These are phyloP conservation scores for Allophyes oxyacanthae DNA, from an alignment of 2,888 invertebrate species.

Conservation along the genomic window DNA sequence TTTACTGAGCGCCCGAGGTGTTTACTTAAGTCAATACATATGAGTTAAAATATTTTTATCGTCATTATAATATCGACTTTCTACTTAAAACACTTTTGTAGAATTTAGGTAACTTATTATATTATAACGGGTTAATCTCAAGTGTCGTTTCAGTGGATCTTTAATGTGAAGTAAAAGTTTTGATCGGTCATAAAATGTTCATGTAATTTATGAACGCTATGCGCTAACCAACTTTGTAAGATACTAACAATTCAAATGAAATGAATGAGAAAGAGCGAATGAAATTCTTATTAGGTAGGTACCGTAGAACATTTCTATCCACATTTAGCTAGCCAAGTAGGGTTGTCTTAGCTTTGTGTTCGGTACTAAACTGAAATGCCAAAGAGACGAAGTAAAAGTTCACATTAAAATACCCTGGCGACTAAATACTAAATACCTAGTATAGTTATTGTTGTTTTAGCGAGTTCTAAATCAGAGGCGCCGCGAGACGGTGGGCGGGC, in stretches of 20 bases:
- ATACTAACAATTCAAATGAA: slow-evolving; percentile 28
- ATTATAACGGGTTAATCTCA: slow-evolving; percentile 19
- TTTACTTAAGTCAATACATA: slow-evolving; percentile 34
- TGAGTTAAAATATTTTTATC: slow-evolving; percentile 23
- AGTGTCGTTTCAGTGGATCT: slow-evolving; percentile 14
- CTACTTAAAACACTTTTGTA: slow-evolving; percentile 26
- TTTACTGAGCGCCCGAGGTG: slow-evolving; percentile 29
- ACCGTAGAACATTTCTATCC: slow-evolving; percentile 19
- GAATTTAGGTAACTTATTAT: slow-evolving; percentile 22
- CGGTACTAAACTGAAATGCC: slow-evolving; percentile 51
- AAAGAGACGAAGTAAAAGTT: slow-evolving; percentile 51
- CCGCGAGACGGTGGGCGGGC: slow-evolving; percentile 52
- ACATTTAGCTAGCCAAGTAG: slow-evolving; percentile 22
- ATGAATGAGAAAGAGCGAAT: slow-evolving; percentile 17
- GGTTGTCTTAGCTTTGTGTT: slow-evolving; percentile 30
- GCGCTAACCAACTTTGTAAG: slow-evolving; percentile 19
- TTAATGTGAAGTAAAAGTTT: slow-evolving; percentile 22
- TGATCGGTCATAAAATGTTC: slow-evolving; percentile 26
- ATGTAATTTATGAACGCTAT: slow-evolving; percentile 22
- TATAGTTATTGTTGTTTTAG: slow-evolving; percentile 67
- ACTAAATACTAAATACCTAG: slow-evolving; percentile 58
- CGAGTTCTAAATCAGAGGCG: slow-evolving; percentile 66
- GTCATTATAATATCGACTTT: slow-evolving; percentile 31
- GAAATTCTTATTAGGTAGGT: slow-evolving; percentile 21
- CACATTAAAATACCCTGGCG: slow-evolving; percentile 47